Conservation (phyloP, 1,140 invertebrate genomes). For the Hyposmocoma kahamanoa region DNA sequence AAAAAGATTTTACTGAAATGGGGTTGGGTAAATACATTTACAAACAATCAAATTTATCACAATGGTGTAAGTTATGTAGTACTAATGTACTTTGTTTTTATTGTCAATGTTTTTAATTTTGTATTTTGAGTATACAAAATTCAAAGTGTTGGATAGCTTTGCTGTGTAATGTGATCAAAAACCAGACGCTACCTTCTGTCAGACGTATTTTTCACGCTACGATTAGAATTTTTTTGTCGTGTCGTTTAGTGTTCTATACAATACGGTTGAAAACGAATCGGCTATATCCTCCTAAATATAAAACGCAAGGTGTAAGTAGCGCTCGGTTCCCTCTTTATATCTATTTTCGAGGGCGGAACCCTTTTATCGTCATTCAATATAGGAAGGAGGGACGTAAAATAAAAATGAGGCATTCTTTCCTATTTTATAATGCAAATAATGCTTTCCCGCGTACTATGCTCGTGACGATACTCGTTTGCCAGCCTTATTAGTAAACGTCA, state of each 20-base stretch:
- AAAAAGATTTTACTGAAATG: too few species aligned
- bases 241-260: too few species aligned
- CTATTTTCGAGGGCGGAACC: neutral
- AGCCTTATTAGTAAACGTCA: conserved; percentile 3
- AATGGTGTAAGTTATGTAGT: too few species aligned
- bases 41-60: too few species aligned
- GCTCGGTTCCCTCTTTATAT: neutral
- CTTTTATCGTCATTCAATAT: conserved; percentile 3
- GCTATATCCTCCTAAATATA: neutral
- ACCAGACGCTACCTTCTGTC: too few species aligned
- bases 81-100: too few species aligned
- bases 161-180: neutral
- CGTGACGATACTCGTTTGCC: neutral
- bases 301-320: neutral
- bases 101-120: too few species aligned
- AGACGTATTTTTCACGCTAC: too few species aligned
- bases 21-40: too few species aligned
- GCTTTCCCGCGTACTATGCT: neutral
- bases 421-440: conserved; percentile 1
- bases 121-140: too few species aligned
- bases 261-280: neutral
- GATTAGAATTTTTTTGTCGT: too few species aligned
- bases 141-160: neutral
- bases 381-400: neutral
- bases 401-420: conserved; percentile 3